Evolutionary conservation across 2,113 vertebrate genomes (phyloP).

Genomic region (Toxotes chatareus): DNA sequence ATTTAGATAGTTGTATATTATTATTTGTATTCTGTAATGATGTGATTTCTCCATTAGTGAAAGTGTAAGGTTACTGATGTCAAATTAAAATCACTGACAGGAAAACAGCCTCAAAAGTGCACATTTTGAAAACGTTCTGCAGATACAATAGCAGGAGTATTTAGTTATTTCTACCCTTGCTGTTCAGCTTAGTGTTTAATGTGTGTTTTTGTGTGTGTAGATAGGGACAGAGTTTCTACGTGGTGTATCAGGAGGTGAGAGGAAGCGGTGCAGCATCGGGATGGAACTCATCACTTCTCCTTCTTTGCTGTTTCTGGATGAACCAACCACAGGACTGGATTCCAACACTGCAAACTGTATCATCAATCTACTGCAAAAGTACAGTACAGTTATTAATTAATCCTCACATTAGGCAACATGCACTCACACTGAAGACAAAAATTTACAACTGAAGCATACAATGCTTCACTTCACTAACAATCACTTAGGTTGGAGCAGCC

Average conservation of each 20-base stretch:
- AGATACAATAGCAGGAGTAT: neutral
- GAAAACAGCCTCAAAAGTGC: too few relatives aligned
- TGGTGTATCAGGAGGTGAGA: constrained; percentile 86
- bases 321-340: constrained; percentile 87
- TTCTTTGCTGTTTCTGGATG: constrained; percentile 86
- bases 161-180: neutral
- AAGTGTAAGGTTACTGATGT: too few relatives aligned
- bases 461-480: neutral
- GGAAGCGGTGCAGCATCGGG: constrained; percentile 87
- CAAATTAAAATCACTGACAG: too few relatives aligned
- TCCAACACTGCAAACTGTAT: constrained; percentile 86
- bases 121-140: too few relatives aligned
- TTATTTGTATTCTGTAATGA: neutral
- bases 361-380: constrained; percentile 84
- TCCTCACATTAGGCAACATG: neutral
- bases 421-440: neutral
- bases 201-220: constrained; percentile 55
- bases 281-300: constrained; percentile 87
- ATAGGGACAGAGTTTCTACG: constrained; percentile 87
- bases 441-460: neutral
- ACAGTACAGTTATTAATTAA: neutral
- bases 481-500: neutral
- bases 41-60: too few relatives aligned
- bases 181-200: neutral
- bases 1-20: neutral